Base-by-base conservation (phyloP, 2,888 invertebrate genomes). In the Acleris holmiana region DNA sequence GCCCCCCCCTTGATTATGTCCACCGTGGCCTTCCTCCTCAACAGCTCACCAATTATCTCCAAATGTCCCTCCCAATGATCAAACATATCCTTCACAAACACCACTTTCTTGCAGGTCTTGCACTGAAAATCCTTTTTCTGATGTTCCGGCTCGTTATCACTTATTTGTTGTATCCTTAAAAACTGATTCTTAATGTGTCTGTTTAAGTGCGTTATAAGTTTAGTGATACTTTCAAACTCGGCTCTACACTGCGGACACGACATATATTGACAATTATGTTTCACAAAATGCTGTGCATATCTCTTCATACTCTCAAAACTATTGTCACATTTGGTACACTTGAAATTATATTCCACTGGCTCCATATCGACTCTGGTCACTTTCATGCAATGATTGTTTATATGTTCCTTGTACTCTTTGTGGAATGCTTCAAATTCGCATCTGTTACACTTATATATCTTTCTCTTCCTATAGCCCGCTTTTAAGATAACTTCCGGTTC, bases 31-130 rank as follows among this genome's bases (percentile, higher is more conserved):
- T 25, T 3, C 40, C 41, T 8, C 54, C 63, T 44, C 40, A 4
- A n/a, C n/a, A 40, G 6, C 0, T 55, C 17, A 23, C 0, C 41
- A 40, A 0, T 41, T 8, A 76, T 46, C 6, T 61, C 41, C 13
- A 85, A 21, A 56, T 86, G 86, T 0, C 13, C 2, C 47, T 85
- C 86, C 84, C 84, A 87, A 25, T 86, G 86, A 0, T 19, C 0
- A 23, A 85, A 83, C n/a, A 76, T 76, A 0, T 73, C 48, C 0
- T 2, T 2, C 0, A 13, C 2, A 0, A 4, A 4, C 0, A 83
- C 68, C 0, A 40, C 19, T 0, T 53, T 2, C 0, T 21, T 29
- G 17, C 83, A 83, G 0, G 40, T 46, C 0, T 66, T 75, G 19
- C 87, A 87, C 61, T 76, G 67, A 21, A 67, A 70, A 2, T 65